Conservation (phyloP, 2,113 vertebrate genomes). For the Prietella phreatophila region DNA sequence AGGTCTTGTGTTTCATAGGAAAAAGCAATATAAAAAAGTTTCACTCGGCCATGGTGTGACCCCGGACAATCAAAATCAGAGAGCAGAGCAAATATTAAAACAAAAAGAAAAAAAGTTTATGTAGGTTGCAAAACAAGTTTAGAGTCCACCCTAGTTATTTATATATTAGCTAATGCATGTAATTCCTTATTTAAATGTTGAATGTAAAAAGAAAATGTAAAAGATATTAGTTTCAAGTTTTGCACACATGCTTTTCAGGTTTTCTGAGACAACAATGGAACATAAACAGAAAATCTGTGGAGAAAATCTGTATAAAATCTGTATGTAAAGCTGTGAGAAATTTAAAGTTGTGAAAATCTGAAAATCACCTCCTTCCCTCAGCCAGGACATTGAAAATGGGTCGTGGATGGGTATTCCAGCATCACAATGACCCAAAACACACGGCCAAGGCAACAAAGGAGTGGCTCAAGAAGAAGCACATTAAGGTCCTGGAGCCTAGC, state of each 20-base stretch:
- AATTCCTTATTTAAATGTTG: background rate
- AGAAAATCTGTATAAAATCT: no score
- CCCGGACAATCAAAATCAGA: background rate
- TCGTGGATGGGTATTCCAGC: no score
- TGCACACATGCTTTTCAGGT: background rate
- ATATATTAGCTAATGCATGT: background rate
- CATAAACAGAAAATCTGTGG: no score
- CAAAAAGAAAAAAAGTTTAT: background rate
- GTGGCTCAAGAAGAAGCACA: no score
- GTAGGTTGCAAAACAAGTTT: background rate
- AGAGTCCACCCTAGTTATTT: background rate
- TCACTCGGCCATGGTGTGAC: background rate
- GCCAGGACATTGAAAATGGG: no score
- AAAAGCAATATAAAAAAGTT: background rate
- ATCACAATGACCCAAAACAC: no score
- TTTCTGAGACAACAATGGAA: background rate
- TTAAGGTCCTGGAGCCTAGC: no score
- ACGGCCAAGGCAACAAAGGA: no score
- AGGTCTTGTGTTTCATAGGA: background rate
- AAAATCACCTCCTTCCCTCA: no score
- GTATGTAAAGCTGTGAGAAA: no score
- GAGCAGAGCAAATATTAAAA: background rate
- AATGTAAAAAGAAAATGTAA: background rate
- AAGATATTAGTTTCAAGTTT: background rate
- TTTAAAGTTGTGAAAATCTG: no score